phyloP scores from a whole-genome alignment of 2,113 vertebrate species.

The Nibea albiflora region DNA sequence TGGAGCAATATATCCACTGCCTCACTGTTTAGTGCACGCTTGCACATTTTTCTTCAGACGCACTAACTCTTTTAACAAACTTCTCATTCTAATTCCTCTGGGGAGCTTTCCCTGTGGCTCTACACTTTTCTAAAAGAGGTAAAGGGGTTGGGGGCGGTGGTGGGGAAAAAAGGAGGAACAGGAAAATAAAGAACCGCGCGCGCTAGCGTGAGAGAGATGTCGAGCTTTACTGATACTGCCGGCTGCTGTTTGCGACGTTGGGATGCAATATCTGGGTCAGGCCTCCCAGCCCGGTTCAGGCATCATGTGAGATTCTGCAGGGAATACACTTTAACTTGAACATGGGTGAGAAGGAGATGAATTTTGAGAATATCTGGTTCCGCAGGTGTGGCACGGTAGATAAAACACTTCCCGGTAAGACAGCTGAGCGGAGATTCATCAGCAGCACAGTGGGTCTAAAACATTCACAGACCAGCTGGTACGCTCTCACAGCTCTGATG shows the following conservation, averaged over 20 bases:
- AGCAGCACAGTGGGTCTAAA: slow-evolving; percentile 63
- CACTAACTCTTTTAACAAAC: slow-evolving; percentile 51
- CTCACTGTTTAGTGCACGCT: slow-evolving; percentile 34
- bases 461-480: slow-evolving; percentile 63
- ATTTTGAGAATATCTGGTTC: slow-evolving; percentile 60
- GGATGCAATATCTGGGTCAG: slow-evolving; percentile 77
- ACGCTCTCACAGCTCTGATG: slow-evolving; percentile 44
- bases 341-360: slow-evolving; percentile 48
- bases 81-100: slow-evolving; percentile 45
- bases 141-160: not conserved
- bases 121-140: not conserved
- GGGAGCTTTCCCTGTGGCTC: slow-evolving; percentile 46
- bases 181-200: slow-evolving; percentile 12
- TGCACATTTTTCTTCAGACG: slow-evolving; percentile 54
- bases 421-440: slow-evolving; percentile 68
- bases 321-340: slow-evolving; percentile 59
- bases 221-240: slow-evolving; percentile 48
- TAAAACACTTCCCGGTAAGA: slow-evolving; percentile 60
- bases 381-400: slow-evolving; percentile 67
- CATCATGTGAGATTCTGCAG: slow-evolving; percentile 43
- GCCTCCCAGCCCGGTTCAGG: slow-evolving; percentile 63
- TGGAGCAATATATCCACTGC: slow-evolving; percentile 45
- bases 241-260: slow-evolving; percentile 51
- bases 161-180: not conserved
- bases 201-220: slow-evolving; percentile 36